Conservation (phyloP, 2,888 invertebrate species). For the Rhagonycha lutea region DNA sequence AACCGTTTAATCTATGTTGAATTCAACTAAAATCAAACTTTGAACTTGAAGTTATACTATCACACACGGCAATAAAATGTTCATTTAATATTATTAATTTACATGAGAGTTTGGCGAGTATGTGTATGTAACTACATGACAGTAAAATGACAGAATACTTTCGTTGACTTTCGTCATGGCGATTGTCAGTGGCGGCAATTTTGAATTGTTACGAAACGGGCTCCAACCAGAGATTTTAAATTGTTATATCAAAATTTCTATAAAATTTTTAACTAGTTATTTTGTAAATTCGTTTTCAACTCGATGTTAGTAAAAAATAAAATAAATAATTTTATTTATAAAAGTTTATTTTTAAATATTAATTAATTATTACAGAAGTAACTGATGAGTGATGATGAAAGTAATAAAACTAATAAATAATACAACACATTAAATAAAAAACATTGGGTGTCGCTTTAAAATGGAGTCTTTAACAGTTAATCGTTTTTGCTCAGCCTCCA, state of each 20-base stretch:
- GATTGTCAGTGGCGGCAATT: not conserved
- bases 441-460: conserved; percentile 66
- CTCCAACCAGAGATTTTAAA: no score
- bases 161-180: not conserved
- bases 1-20: not conserved
- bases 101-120: not conserved
- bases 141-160: not conserved
- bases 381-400: no score
- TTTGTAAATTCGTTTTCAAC: no score
- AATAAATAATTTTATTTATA: no score
- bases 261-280: no score
- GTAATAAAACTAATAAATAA: not conserved
- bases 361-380: no score
- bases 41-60: not conserved
- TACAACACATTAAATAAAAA: conserved; percentile 64
- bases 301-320: no score
- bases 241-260: no score
- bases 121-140: not conserved
- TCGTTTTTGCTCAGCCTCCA: conserved; percentile 58
- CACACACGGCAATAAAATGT: not conserved
- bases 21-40: not conserved
- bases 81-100: not conserved
- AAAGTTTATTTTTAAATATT: no score
- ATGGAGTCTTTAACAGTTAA: conserved; percentile 61
- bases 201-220: not conserved